Base-by-base conservation (phyloP, 2,113 vertebrate genomes). In the Cebidichthys violaceus region DNA sequence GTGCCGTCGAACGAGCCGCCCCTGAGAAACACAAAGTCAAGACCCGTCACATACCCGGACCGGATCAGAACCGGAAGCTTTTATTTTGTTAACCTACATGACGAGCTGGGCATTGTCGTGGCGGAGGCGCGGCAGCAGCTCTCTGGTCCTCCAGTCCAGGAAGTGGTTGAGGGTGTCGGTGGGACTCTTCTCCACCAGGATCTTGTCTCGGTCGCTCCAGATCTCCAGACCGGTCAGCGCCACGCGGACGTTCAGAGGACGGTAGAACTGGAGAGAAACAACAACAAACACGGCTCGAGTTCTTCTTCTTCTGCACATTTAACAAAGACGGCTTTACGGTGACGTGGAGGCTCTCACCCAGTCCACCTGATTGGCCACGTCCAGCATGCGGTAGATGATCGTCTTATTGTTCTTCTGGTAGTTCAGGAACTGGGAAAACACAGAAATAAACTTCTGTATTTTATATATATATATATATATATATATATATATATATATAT, bases 101-200 rank as follows among this genome's bases (percentile, higher is more conserved):
- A 99, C 86, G 9, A 99, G 97, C 93, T 99, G 98, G 4, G 97
- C 97, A 0, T 96, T 99, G 94, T 99, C 98, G 0, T 99, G 97
- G 11, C 93, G 95, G 33, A 98, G 83, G 6, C 93, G 94, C 0
- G 96, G 96, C 71, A 99, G 93, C 77, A 99, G 90, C 35, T 97
- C 94, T 9, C 89, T 71, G 59, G 1, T 93, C 37, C 97, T 95
- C 98, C 98, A 99, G 18, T 71, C 93, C 86, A 99, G 95, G 90
- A 99, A 98, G 79, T 90, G 95, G 90, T 95, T 93, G 3, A 99
- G 94, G 0, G 94, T 95, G 0, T 95, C 89, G 0, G 88, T 91
- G 0, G 96, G 95, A 1, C 93, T 95, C 64, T 85, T 14, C 39
- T 95, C 94, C 70, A 97, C 93, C 0, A 4, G 2, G 27, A 98